Base-by-base conservation (phyloP, 2,113 vertebrate species). In the Microtus pennsylvanicus region DNA sequence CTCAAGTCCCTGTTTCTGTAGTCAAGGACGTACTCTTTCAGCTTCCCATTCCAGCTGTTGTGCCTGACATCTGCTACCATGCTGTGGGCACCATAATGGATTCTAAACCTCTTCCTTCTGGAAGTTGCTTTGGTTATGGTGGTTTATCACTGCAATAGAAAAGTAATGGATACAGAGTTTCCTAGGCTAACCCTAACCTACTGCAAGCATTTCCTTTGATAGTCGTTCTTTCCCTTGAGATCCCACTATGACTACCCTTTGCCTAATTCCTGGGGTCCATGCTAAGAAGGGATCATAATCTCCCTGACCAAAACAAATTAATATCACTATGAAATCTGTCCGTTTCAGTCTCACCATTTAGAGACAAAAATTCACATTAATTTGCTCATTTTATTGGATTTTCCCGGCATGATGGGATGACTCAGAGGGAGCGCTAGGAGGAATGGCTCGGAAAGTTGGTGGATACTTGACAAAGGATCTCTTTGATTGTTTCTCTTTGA, bases 301-400 rank as follows among this genome's bases (percentile, higher is more conserved):
- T 96, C 95, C 80, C 87, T 92, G 96, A 94, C 26, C 13, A 58
- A 33, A 93, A 38, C 76, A 72, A 89, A 86, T 93, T 90, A 94
- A 94, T 69, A 74, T 1, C 0, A 69, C 89, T 70, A 61, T 91
- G 86, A 80, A 17, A 8, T 55, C 94, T 97, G 94, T 89, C 61
- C 1, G 30, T 92, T 93, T 93, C 50, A 26, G 81, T 94, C 94
- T 92, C n/a, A 90, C 80, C 47, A 81, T 91, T 58, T 42, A 95
- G 76, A 94, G 93, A 87, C 55, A 55, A 81, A 97, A 74, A 1
- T 1, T 96, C 70, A 90, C 93, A 38, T 80, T 95, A 35, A 0
- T 96, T 96, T 95, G 63, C 69, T 97, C 33, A 42, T 96, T 94
- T 91, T 89, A 81, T 55, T 93, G 6, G 50, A 85, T 95, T 96